Base-by-base conservation (phyloP, 92 coral and sea anemone genomes). In the Porites evermanni region DNA sequence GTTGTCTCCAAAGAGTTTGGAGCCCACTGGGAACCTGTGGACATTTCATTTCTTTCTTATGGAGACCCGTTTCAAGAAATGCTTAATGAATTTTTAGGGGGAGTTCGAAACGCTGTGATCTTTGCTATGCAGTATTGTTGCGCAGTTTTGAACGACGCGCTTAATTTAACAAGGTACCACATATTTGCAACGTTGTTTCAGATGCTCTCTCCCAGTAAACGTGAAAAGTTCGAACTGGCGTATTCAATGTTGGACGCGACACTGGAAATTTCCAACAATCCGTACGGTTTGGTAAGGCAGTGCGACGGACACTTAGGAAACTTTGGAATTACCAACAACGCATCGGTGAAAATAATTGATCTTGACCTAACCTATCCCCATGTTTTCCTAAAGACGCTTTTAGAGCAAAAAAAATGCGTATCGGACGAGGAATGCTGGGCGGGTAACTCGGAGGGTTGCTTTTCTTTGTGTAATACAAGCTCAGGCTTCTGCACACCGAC, bases 251-350 rank as follows among this genome's bases (percentile, higher is more conserved):
- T 94, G 26, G 93, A 93, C 72, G 91, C 91, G n/a, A 81, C 89
- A 16, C 77, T 86, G 51, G 89, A 75, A 5, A 13, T 92, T 50
- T 83, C 95, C 13, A 79, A 70, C 29, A 88, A 80, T 69, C 91
- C 84, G 1, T 92, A 81, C 84, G 96, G 98, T 56, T 67, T 83
- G 75, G 70, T 91, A 19, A 94, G 90, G 81, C 79, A 88, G 1
- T 94, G 98, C 77, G 98, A 94, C 73, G 61, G 88, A 2, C 95
- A 94, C 53, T 47, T 90, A 18, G 93, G 94, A 38, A 94, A 93
- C 63, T 90, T 80, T 86, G 98, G 98, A 14, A 59, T 93, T 32
- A 77, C 98, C 51, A 50, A 60, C 59, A 67, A 76, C 47, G 77
- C 67, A 18, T 16, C 80, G 12, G 87, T 90, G 7, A 94, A 94